Evolutionary conservation across 2,113 vertebrate genomes (phyloP).

Genomic region (Daboia siamensis): DNA sequence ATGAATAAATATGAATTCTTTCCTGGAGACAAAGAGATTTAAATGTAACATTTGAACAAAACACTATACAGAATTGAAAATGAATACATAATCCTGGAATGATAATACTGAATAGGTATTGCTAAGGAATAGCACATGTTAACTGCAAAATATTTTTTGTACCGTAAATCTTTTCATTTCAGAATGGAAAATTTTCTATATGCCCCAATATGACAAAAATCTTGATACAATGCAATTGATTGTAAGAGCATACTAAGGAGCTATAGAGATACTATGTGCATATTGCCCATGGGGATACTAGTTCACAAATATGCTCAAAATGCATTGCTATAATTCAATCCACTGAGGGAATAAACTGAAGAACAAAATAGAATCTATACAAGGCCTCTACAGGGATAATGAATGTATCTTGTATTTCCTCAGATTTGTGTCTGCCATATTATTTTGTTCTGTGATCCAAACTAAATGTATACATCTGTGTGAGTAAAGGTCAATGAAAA

Average conservation of each 20-base stretch:
- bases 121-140: background rate
- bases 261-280: background rate
- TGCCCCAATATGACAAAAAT: background rate
- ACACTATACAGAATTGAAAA: background rate
- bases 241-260: background rate
- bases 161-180: background rate
- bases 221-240: slow-evolving; percentile 1
- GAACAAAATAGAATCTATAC: background rate
- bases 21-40: background rate
- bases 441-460: background rate
- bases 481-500: slow-evolving; percentile 1
- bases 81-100: background rate
- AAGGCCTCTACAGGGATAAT: background rate
- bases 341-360: background rate
- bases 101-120: background rate
- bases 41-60: background rate
- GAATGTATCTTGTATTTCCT: background rate
- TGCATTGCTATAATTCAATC: background rate
- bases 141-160: background rate
- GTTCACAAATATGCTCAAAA: background rate
- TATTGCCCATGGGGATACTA: background rate
- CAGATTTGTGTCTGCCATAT: background rate
- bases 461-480: background rate
- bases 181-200: background rate
- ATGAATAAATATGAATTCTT: slow-evolving; percentile 14